Evolutionary conservation across 2,797 vertebrate species (phyloP).

Genomic region (Serranus cabrilla): DNA sequence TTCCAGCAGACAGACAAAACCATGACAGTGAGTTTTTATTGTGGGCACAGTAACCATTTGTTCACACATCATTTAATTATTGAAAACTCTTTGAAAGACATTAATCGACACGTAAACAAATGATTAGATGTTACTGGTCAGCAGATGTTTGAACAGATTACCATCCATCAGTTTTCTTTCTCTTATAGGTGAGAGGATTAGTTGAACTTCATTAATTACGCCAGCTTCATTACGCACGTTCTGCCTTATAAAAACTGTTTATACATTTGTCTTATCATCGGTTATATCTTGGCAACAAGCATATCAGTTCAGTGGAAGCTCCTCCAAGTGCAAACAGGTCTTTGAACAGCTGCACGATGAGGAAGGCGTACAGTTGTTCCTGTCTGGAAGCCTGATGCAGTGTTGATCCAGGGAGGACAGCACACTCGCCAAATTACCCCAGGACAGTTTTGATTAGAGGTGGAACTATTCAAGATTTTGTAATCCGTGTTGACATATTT

Average conservation of each 20-base stretch:
- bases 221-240: background rate
- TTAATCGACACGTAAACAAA: background rate
- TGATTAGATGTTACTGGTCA: background rate
- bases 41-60: background rate
- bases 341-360: constrained; percentile 74
- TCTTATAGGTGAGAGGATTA: too few species aligned
- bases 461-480: background rate
- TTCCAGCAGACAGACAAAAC: background rate
- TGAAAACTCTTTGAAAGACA: background rate
- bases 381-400: constrained; percentile 15
- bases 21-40: background rate
- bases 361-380: constrained; percentile 25
- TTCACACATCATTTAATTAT: background rate
- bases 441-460: constrained; percentile 37
- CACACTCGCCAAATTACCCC: constrained; percentile 15
- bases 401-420: constrained; percentile 77
- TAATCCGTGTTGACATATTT: constrained; percentile 28
- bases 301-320: constrained; percentile 25
- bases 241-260: background rate
- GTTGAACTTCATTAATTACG: background rate
- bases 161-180: too few species aligned
- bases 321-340: constrained; percentile 81
- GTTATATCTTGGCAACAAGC: constrained; percentile 12
- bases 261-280: background rate
- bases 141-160: background rate